phyloP scores from a whole-genome alignment of 2,888 invertebrate genomes.

The Caenorhabditis sp. region DNA sequence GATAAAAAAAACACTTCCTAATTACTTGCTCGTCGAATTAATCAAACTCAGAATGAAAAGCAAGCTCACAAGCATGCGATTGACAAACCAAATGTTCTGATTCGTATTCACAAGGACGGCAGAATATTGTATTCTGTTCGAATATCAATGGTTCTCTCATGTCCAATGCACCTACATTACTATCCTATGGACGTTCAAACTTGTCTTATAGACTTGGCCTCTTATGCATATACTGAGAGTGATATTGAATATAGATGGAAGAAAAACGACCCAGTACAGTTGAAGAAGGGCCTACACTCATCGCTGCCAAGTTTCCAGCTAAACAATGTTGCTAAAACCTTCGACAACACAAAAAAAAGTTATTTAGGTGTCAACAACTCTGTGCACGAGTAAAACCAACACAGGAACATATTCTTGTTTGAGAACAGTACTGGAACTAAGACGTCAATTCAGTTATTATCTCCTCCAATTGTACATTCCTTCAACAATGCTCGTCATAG shows the following conservation, averaged over 20 bases:
- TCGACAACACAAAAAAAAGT: neutral
- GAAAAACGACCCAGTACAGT: constrained; percentile 91
- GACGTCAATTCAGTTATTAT: constrained; percentile 98
- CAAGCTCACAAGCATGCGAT: constrained; percentile 86
- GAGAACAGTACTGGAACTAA: constrained; percentile 94
- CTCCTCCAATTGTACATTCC: constrained; percentile 99
- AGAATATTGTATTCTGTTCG: constrained; percentile 82
- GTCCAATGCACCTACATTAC: constrained; percentile 90
- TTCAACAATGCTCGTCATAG: constrained; percentile 84
- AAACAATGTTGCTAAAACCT: too few species aligned
- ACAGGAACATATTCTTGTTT: constrained; percentile 97
- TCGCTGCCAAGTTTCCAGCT: constrained; percentile 87
- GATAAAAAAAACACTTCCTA: neutral
- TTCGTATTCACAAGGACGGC: constrained; percentile 89
- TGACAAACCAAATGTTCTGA: constrained; percentile 86
- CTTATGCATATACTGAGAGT: constrained; percentile 97
- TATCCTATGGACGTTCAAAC: constrained; percentile 92
- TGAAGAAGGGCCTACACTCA: constrained; percentile 84
- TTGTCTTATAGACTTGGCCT: constrained; percentile 94
- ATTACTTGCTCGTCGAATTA: too few species aligned
- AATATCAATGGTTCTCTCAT: constrained; percentile 93
- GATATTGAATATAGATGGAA: constrained; percentile 94
- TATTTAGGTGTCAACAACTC: constrained; percentile 89
- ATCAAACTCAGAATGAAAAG: constrained; percentile 95
- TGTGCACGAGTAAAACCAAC: constrained; percentile 96